Base-by-base conservation (phyloP, 2,888 invertebrate species). In the Patella caerulea region DNA sequence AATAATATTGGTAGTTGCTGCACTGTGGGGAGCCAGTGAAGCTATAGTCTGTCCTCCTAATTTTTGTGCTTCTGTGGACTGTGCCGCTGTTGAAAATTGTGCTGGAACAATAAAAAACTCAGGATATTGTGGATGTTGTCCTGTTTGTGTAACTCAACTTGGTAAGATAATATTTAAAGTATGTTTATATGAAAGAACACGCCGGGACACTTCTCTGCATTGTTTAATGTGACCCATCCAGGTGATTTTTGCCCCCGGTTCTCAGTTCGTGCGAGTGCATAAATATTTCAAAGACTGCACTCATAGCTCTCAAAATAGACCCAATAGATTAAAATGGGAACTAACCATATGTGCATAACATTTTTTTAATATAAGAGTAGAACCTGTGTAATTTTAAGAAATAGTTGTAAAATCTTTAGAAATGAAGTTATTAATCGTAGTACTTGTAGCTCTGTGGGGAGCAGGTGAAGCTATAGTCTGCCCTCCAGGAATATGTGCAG, bases 91-190 rank as follows among this genome's bases (percentile, higher is more conserved):
- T 15, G 77, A 78, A 24, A 78, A 59, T 54, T 80, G 80, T 34
- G 71, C 53, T n/a, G 80, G 80, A 9, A 71, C 9, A 5, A 71
- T 80, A n/a, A 76, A 76, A 12, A 2, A n/a, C 11, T 75, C 75
- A 53, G 80, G 80, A 59, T 78, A 71, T 74, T 80, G 80, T 54
- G 80, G 80, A 19, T 80, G 80, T 56, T 80, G 80, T 52, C 78
- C 77, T 52, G 17, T 53, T 12, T 78, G 78, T 34, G 70, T 72
- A n/a, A 34, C 34, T 0, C 24, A 69, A 17, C 56, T 79, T 52
- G 76, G 79, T 79, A 54, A 79, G 72, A 45, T 17, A n/a, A 17
- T 19, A 11, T 71, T n/a, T 71, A 29, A 9, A 19, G 15, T n/a
- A 19, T 71, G 71, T 24, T 24, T 24, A 17, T 24, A 17, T 71